Percentiles rank a stretch among this genome's conserved stretches.
Conservation (phyloP, 2,888 invertebrate genomes). For the Hyposoter didymator region DNA sequence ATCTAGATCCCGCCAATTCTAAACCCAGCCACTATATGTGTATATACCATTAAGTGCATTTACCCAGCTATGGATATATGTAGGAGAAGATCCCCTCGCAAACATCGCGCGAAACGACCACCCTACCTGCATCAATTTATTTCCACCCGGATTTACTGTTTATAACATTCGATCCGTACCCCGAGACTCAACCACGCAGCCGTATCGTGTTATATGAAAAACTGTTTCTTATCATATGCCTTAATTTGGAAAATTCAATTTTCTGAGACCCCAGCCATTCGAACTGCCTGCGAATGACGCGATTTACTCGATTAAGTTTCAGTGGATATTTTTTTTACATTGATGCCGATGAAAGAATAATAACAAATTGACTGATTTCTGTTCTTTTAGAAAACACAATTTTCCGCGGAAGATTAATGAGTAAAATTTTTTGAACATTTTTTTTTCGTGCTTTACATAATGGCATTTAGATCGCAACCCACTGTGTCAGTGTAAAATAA, state of each 20-base stretch:
- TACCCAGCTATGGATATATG: background rate
- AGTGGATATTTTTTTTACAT: too few relatives aligned
- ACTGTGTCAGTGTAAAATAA: background rate
- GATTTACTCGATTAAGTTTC: background rate
- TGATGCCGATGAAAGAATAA: background rate
- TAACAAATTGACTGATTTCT: background rate
- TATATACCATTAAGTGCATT: background rate
- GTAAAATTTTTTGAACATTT: background rate
- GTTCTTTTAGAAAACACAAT: background rate
- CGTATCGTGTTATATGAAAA: background rate
- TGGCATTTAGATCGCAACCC: background rate
- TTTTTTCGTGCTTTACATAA: background rate
- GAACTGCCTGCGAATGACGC: too few relatives aligned
- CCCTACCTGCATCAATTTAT: constrained; percentile 61
- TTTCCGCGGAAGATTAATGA: background rate
- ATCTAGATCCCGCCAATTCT: constrained; percentile 61
- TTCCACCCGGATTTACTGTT: constrained; percentile 40
- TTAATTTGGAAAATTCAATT: constrained; percentile 44
- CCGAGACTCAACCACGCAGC: background rate
- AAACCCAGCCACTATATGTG: constrained; percentile 36
- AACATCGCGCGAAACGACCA: constrained; percentile 52
- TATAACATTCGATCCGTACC: constrained; percentile 41
- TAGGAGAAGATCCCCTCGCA: constrained; percentile 9
- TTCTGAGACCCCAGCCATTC: background rate
- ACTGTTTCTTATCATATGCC: background rate